Conservation (phyloP, 2,113 vertebrate species). For the Pteruthius melanotis region DNA sequence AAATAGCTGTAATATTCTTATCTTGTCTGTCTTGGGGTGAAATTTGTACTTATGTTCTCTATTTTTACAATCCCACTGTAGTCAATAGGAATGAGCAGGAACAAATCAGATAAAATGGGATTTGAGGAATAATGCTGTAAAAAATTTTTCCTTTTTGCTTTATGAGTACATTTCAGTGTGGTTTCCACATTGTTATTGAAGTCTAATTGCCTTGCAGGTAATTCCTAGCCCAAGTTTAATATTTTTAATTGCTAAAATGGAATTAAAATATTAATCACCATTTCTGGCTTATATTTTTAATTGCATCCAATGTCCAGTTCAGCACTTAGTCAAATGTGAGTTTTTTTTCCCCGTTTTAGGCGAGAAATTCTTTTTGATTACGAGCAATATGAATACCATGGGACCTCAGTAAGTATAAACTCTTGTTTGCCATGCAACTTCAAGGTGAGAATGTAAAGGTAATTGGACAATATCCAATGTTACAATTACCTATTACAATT, state of each 20-base stretch:
- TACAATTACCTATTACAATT: background rate
- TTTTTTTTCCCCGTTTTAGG: slow-evolving; percentile 65
- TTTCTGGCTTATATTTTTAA: background rate
- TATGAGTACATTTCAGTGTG: background rate
- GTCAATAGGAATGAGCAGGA: background rate
- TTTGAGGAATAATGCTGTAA: background rate
- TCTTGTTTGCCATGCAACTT: background rate
- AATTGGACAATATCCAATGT: background rate
- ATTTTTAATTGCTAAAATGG: background rate
- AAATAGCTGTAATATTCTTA: background rate
- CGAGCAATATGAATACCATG: slow-evolving; percentile 95
- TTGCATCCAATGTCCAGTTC: background rate
- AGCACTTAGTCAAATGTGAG: background rate
- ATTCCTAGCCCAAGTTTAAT: background rate
- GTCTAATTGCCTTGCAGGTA: background rate
- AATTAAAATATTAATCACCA: background rate
- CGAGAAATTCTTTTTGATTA: slow-evolving; percentile 96
- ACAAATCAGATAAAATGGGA: background rate
- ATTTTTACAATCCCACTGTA: background rate
- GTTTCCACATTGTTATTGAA: background rate
- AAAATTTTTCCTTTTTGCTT: background rate
- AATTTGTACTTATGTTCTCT: background rate
- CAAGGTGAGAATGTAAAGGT: background rate
- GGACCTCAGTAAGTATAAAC: slow-evolving; percentile 88
- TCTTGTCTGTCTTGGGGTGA: background rate